Base-by-base conservation (phyloP, 2,797 vertebrate genomes). In the Arremon aurantiirostris region DNA sequence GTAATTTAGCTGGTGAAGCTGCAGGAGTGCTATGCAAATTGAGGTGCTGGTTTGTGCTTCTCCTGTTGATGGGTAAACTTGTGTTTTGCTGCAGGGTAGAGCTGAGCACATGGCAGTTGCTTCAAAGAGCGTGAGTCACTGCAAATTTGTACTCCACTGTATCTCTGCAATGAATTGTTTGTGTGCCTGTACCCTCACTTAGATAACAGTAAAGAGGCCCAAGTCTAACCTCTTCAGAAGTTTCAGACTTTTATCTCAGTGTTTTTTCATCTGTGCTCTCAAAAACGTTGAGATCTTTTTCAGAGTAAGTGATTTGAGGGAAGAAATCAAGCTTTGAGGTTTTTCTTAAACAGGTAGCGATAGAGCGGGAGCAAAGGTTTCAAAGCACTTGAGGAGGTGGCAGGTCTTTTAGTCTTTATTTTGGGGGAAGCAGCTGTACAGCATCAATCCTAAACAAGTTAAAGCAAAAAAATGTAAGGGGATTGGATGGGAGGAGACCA, bases 261-360 rank as follows among this genome's bases (percentile, higher is more conserved):
- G 21, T 32, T 90, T 88, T 92, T 92, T 89, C 10, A 86, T 94
- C 80, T 88, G n/a, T 55, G 52, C 66, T 95, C 55, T 63, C 66
- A 57, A 80, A 94, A 93, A 57, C 2, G 0, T 50, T 78, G 79
- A 88, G 85, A 60, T 93, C 41, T 94, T 86, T 83, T 89, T 95
- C 76, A 61, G 89, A 81, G 71, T 80, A 65, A 75, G 72, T 76
- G 65, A 64, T 95, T 94, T 94, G 76, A 96, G 46, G 53, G 69
- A 90, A 68, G 61, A 91, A 94, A 90, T 83, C 22, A 27, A 55
- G 53, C 89, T 96, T 96, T 96, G 94, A 96, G 91, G 46, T 85
- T 94, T 95, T 93, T 61, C 82, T 91, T 95, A 66, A 96, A 65
- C 60, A 91, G 50, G n/a, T 85, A 69, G 76, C 24, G 53, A 65